Conservation (phyloP, 1,140 invertebrate genomes). For the Cheumatopsyche charites region DNA sequence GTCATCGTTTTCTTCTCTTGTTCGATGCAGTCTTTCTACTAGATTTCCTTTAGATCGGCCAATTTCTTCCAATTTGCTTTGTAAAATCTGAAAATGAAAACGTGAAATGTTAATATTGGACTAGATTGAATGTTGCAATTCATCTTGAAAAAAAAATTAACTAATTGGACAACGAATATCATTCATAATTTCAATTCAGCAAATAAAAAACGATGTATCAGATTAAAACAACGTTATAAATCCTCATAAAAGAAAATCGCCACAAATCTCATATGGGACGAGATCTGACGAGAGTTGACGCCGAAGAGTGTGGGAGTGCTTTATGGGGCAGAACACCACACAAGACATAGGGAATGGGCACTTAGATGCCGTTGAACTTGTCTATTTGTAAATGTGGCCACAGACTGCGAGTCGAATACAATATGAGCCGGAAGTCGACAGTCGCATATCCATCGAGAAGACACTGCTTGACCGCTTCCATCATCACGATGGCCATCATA, state of each 20-base stretch:
- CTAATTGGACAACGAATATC: too few species aligned
- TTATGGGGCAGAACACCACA: slow-evolving; percentile 12
- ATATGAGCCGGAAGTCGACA: slow-evolving; percentile 37
- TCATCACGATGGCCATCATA: too few species aligned
- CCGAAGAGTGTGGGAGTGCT: not conserved
- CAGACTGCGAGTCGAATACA: slow-evolving; percentile 25
- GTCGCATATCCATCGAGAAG: not conserved
- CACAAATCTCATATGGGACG: too few species aligned
- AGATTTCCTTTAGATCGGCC: slow-evolving; percentile 55
- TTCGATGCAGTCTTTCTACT: slow-evolving; percentile 72
- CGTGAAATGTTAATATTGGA: not conserved
- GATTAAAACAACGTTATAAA: too few species aligned
- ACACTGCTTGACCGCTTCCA: not conserved
- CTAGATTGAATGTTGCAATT: too few species aligned
- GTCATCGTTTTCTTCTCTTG: slow-evolving; percentile 79
- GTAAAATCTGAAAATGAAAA: slow-evolving; percentile 66
- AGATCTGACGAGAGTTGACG: not conserved
- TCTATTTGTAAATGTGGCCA: slow-evolving; percentile 19
- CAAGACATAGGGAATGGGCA: not conserved
- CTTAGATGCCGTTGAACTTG: slow-evolving; percentile 22
- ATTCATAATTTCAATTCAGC: too few species aligned
- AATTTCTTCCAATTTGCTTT: slow-evolving; percentile 63
- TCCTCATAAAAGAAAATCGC: too few species aligned
- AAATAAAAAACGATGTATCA: too few species aligned
- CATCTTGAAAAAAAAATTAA: too few species aligned